phyloP scores from a whole-genome alignment of 2,113 vertebrate species.

The Corvus hawaiiensis region DNA sequence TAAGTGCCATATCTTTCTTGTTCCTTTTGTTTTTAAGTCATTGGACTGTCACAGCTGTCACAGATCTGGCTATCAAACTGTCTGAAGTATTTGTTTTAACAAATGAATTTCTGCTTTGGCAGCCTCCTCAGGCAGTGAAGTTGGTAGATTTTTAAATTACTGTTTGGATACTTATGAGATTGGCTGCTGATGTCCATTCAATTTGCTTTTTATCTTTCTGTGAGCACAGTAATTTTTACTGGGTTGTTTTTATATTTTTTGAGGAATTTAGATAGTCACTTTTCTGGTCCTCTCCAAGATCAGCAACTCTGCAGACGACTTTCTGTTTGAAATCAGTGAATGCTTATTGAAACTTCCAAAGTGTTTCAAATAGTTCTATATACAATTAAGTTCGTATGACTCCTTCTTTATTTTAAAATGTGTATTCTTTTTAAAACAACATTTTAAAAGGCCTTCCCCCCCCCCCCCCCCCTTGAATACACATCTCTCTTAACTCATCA shows the following conservation, averaged over 20 bases:
- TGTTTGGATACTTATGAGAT: background rate
- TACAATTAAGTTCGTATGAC: background rate
- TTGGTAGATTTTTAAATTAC: background rate
- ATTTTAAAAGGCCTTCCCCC: background rate
- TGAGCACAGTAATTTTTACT: background rate
- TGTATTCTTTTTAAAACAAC: background rate
- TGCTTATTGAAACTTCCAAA: background rate
- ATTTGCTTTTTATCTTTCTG: background rate
- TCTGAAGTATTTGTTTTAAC: slow-evolving; percentile 3
- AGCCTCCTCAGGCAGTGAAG: background rate
- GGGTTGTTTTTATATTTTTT: background rate
- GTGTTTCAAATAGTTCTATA: background rate
- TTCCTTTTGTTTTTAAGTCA: background rate
- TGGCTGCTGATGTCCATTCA: background rate
- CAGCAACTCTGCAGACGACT: background rate
- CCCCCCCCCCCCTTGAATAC: rapidly evolving
- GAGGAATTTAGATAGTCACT: background rate
- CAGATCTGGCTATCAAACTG: background rate
- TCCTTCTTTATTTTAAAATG: background rate
- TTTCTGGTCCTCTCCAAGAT: background rate
- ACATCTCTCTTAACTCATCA: rapidly evolving
- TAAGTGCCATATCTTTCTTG: background rate
- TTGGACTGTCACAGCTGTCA: background rate
- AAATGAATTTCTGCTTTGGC: background rate
- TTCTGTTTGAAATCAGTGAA: background rate